Conservation (phyloP, 2,888 invertebrate species). For the Limnephilus rhombicus region DNA sequence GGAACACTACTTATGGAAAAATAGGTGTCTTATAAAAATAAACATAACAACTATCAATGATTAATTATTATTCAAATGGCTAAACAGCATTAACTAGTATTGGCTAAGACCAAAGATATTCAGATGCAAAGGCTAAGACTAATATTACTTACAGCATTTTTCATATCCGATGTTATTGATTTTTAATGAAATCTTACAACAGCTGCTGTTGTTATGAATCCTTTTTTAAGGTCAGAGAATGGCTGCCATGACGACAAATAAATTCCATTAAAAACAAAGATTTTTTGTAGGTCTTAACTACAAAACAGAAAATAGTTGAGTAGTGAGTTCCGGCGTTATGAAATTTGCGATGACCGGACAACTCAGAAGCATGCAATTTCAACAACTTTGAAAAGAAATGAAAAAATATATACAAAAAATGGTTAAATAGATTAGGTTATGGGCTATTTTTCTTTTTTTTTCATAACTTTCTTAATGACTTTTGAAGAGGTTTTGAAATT, state of each 20-base stretch:
- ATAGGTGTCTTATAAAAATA: neutral
- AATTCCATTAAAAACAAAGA: neutral
- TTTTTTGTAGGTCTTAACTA: neutral
- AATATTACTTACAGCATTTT: neutral
- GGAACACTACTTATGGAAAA: neutral
- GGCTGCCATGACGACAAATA: neutral
- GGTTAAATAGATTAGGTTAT: no score
- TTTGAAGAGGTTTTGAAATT: no score
- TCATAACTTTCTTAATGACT: no score
- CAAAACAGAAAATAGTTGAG: neutral
- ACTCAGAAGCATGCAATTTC: no score
- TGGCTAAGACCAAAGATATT: no score
- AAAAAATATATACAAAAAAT: no score
- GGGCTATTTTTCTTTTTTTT: no score
- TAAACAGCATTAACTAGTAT: neutral
- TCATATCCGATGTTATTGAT: neutral
- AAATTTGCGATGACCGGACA: no score
- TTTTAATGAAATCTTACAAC: neutral
- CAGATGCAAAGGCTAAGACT: no score
- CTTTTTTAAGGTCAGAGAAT: neutral
- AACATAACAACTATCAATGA: neutral
- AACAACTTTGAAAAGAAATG: no score
- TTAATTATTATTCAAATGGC: neutral
- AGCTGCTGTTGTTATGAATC: neutral
- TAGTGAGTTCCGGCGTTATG: no score